Base-by-base conservation (phyloP, 2,113 vertebrate species). In the Lucifuga dentata region DNA sequence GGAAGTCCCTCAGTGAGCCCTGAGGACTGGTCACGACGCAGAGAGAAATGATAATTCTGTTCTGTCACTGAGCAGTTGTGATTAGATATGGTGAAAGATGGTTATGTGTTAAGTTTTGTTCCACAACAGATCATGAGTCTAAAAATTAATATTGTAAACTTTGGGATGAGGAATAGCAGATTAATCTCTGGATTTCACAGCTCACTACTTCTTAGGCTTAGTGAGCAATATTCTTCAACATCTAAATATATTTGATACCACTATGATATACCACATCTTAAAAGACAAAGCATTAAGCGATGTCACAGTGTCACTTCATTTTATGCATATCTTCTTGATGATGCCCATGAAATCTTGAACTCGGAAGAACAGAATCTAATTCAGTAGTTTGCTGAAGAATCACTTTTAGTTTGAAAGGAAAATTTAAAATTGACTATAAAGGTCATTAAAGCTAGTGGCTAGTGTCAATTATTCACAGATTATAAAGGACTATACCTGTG, bases 1-100 rank as follows among this genome's bases (percentile, higher is more conserved):
- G 67, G 64, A 78, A 84, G 78, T 82, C 76, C 78, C 58, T 78
- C 55, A 3, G 67, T 79, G 77, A 83, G 78, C 80, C 70, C 67
- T 39, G 48, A 64, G 78, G 74, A 43, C 56, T 41, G 55, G 33
- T 64, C 56, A 52, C 58, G 3, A 11, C 39, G 66, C 41, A 6
- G 11, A 45, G 52, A 26, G 60, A 46, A 16, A n/a, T n/a, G 70
- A 55, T 65, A 69, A 29, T 69, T 61, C 46, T 76, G 73, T 65
- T 57, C 50, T 15, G 56, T 38, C 66, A 64, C 59, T n/a, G 64
- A 73, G 58, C 21, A 5, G 21, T 3, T 68, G 50, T 32, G 51
- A 72, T 23, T 50, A 77, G 74, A 66, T 20, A 48, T 74, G 60
- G 49, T 71, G 64, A 65, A 79, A 85, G 70, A 53, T n/a, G 32